Evolutionary conservation across 2,113 vertebrate genomes (phyloP).

Genomic region (Spea bombifrons): DNA sequence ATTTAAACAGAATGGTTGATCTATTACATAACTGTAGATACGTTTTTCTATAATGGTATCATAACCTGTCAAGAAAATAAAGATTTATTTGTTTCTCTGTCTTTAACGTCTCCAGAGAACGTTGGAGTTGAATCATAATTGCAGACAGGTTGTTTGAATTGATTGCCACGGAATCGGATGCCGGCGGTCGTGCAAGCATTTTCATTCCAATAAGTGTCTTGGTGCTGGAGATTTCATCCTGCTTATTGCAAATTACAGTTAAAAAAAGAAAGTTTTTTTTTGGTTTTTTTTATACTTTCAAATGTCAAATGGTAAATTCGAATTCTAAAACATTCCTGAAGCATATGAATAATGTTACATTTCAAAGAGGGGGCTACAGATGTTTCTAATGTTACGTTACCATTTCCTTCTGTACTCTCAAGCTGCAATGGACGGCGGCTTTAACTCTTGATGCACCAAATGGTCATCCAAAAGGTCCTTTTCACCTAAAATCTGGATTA

Average conservation of each 20-base stretch:
- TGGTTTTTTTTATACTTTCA: neutral
- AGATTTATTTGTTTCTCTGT: neutral
- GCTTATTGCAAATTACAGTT: slow-evolving; percentile 21
- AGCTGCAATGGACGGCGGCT: slow-evolving; percentile 5
- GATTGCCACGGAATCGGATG: slow-evolving; percentile 1
- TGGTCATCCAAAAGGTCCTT: neutral
- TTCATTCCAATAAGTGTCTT: neutral
- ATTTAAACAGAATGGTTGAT: neutral
- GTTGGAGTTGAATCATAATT: neutral
- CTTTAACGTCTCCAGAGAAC: neutral
- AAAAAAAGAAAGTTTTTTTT: neutral
- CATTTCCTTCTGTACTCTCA: slow-evolving; percentile 31
- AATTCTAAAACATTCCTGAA: slow-evolving; percentile 11
- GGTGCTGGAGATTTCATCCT: slow-evolving; percentile 8
- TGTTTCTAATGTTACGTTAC: slow-evolving; percentile 31
- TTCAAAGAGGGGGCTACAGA: slow-evolving; percentile 28
- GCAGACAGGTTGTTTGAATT: neutral
- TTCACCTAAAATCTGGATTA: too few species aligned
- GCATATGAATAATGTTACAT: slow-evolving; percentile 38
- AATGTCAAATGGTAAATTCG: slow-evolving; percentile 13
- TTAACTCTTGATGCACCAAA: slow-evolving; percentile 3
- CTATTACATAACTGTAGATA: neutral
- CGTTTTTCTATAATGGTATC: neutral
- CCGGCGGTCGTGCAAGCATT: neutral
- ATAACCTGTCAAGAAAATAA: neutral